Evolutionary conservation across 2,888 invertebrate genomes (phyloP), one percentile per base, ranked within the genome.

Genomic region (Heteromyza rotundicornis): DNA sequence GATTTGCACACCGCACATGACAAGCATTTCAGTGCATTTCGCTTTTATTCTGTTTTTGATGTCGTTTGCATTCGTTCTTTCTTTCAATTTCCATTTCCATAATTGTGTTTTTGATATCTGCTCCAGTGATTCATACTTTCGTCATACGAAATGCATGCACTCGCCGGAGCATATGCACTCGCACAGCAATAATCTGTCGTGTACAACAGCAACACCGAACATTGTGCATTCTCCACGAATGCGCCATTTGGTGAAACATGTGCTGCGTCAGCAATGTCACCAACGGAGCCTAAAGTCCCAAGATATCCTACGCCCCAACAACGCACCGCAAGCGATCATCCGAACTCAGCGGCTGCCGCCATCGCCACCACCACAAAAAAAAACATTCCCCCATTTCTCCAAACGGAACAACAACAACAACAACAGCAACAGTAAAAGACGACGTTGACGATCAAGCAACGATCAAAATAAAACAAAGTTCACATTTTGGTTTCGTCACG

Each of bases 401-500:
- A n/a, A n/a, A n/a, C n/a, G n/a, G n/a, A n/a, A 53, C 16, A 1
- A 16, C 27, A 49, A 20, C 27, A 23, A 2, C 23, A 54, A 50
- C 36, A 36, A 19, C 16, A 49, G 27, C 49, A 57, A 16, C 44
- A 49, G 19, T 35, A 35, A 35, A 47, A 35, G 7, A 53, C n/a
- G 62, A 57, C 56, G 52, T 49, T 61, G 60, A 60, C 52, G 49
- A 47, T 32, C 1, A n/a, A 36, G 35, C 53, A 51, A 44, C 60
- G 53, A 61, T 51, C 63, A 52, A 63, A 65, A 65, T 56, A 60
- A 62, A 60, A 20, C 63, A 65, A 65, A 65, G 65, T 65, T 62
- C 65, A 65, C 22, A 24, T 47, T 5, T 47, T 55, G 27, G 66
- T 76, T 76, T 76, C 75, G 76, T 76, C 78, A 75, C 69, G 68